These are phyloP conservation scores for Teinopalpus imperialis DNA, from an alignment of 2,888 invertebrate species.

Conservation along the genomic window DNA sequence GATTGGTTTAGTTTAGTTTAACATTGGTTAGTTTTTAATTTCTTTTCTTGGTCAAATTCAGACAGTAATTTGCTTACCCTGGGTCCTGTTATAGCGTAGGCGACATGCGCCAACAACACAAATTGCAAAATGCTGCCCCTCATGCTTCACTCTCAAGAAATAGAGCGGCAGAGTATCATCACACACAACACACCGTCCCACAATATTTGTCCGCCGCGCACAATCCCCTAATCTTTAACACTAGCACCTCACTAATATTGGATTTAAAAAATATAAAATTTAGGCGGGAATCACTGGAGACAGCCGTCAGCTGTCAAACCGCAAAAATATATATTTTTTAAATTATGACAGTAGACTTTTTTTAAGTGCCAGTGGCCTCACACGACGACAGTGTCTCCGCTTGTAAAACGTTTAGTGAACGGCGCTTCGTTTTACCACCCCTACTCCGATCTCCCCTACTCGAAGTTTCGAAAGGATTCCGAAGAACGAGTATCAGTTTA, in stretches of 20 bases:
- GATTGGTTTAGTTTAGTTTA: too few species aligned
- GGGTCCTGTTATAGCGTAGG: slow-evolving; percentile 75
- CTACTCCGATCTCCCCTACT: slow-evolving; percentile 71
- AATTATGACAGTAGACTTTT: slow-evolving; percentile 38
- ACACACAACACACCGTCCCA: slow-evolving; percentile 52
- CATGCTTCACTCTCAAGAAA: slow-evolving; percentile 70
- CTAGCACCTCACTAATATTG: slow-evolving; percentile 40
- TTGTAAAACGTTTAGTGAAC: slow-evolving; percentile 61
- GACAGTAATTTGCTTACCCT: too few species aligned
- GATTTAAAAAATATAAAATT: slow-evolving; percentile 32
- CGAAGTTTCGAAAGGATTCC: slow-evolving; percentile 70
- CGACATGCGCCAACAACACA: slow-evolving; percentile 72
- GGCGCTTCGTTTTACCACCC: slow-evolving; percentile 75
- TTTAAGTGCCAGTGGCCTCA: slow-evolving; percentile 51
- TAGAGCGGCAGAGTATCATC: slow-evolving; percentile 75
- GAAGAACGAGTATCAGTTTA: slow-evolving; percentile 53
- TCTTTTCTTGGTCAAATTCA: too few species aligned
- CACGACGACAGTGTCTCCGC: slow-evolving; percentile 57
- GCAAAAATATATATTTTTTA: not conserved
- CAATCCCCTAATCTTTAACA: slow-evolving; percentile 40
- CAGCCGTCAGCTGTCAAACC: slow-evolving; percentile 31
- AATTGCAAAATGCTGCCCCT: slow-evolving; percentile 66
- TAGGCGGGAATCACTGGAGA: slow-evolving; percentile 39
- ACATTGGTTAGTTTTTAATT: too few species aligned
- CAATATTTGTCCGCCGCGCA: slow-evolving; percentile 53